phyloP scores from a whole-genome alignment of 2,113 vertebrate genomes.

The Cyanistes caeruleus region DNA sequence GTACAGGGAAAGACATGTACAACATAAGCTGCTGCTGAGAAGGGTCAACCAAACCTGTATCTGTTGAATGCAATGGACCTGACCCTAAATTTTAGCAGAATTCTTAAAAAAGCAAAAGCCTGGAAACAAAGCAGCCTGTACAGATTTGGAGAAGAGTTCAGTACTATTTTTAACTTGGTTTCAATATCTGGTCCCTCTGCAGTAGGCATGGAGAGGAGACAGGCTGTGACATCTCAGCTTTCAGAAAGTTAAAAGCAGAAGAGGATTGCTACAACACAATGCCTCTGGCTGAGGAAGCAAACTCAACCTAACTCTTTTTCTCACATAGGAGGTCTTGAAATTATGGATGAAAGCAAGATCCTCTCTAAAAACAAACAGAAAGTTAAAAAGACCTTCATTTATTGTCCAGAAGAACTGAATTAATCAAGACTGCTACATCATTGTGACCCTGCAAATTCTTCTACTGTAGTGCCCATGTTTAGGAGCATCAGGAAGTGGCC shows the following conservation, averaged over 20 bases:
- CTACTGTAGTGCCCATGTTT: not conserved
- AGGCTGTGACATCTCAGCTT: not conserved
- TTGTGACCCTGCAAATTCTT: not conserved
- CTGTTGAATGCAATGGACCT: not conserved
- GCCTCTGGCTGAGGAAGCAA: not conserved
- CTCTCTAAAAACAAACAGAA: not conserved
- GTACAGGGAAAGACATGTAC: not conserved
- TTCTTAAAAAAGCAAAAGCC: not conserved
- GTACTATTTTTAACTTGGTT: not conserved
- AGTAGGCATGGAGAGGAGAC: not conserved
- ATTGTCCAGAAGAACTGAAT: not conserved
- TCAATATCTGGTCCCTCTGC: not conserved
- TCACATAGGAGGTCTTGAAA: not conserved
- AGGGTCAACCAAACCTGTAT: not conserved
- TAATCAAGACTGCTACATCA: not conserved
- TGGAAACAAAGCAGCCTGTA: not conserved
- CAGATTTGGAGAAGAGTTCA: not conserved
- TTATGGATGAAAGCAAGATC: not conserved
- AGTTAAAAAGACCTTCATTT: not conserved
- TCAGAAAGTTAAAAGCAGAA: not conserved
- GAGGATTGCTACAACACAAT: not conserved
- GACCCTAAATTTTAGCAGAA: not conserved
- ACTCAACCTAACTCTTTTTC: not conserved
- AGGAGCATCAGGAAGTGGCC: not conserved
- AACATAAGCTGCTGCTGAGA: not conserved